Evolutionary conservation across 2,888 invertebrate genomes (phyloP), one percentile per base, ranked within the genome.

Genomic region (Lutraria lutraria): DNA sequence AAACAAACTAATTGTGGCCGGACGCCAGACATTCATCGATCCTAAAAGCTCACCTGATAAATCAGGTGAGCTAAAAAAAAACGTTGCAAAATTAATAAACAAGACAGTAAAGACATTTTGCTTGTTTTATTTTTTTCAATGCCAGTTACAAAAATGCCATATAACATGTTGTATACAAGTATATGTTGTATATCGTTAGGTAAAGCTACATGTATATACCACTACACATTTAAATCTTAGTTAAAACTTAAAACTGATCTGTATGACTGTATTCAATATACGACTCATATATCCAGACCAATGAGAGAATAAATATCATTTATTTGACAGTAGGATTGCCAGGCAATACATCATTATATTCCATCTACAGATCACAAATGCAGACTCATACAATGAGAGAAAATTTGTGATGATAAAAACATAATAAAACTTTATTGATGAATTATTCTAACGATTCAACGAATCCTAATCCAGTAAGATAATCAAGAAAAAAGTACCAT

Each of bases 181-280:
- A 68, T 25, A 68, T 68, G n/a, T n/a, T 25, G 25, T 12, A 68
- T 25, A 68, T 68, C 25, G 63, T 25, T 68, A 68, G 63, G 25
- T 68, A 68, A 68, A 68, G 63, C 63, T 68, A 68, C 63, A 68
- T 68, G 63, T 68, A 68, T 68, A 68, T 43, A 43, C 43, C 43
- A 43, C n/a, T 68, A 68, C 63, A 63, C 4, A 68, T n/a, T 25
- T 25, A n/a, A 13, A 12, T 25, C n/a, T 25, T 25, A 13, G 25
- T 25, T 68, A n/a, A n/a, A n/a, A n/a, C n/a, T n/a, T 68, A 68
- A n/a, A 68, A n/a, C 13, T 68, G 12, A 68, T 68, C 63, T 12
- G 25, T 10, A 68, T 25, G 25, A 12, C 25, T 56, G 15, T 56
- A 56, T 56, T 8, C 56, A 56, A 19, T 60, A 8, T 60, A n/a